Conservation (phyloP, 2,888 invertebrate species). For the Pterostichus niger region DNA sequence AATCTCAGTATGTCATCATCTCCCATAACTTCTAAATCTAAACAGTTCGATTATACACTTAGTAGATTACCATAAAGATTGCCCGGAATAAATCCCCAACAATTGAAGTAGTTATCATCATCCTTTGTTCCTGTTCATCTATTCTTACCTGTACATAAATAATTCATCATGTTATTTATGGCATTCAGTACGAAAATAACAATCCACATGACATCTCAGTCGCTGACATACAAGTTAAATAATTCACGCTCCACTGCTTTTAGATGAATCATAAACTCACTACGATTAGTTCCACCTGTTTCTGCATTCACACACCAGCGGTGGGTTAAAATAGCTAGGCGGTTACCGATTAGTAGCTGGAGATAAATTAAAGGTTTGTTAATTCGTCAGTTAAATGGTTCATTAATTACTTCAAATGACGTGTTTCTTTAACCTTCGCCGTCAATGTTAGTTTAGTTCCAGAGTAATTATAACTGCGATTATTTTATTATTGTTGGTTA, state of each 20-base stretch:
- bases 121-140: slow-evolving; percentile 36
- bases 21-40: too few species aligned
- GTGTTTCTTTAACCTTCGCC: not conserved
- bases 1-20: too few species aligned
- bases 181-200: slow-evolving; percentile 33
- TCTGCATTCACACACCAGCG: not conserved
- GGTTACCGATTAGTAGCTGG: too few species aligned
- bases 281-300: slow-evolving; percentile 32
- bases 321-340: too few species aligned
- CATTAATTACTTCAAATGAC: slow-evolving; percentile 12
- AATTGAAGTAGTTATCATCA: slow-evolving; percentile 25
- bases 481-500: too few species aligned
- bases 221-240: slow-evolving; percentile 23
- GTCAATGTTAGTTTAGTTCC: too few species aligned
- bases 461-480: too few species aligned
- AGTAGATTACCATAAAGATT: slow-evolving; percentile 29
- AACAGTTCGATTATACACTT: too few species aligned
- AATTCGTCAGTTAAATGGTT: slow-evolving; percentile 33
- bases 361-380: slow-evolving; percentile 34
- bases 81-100: slow-evolving; percentile 1
- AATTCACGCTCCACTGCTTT: slow-evolving; percentile 31
- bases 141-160: slow-evolving; percentile 30
- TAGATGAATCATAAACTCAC: not conserved
- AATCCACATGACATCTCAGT: slow-evolving; percentile 21
- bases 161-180: slow-evolving; percentile 24